Evolutionary conservation across 2,888 invertebrate species (phyloP), one percentile per base, ranked within the genome.

Genomic region (Stictocephala bisonia): DNA sequence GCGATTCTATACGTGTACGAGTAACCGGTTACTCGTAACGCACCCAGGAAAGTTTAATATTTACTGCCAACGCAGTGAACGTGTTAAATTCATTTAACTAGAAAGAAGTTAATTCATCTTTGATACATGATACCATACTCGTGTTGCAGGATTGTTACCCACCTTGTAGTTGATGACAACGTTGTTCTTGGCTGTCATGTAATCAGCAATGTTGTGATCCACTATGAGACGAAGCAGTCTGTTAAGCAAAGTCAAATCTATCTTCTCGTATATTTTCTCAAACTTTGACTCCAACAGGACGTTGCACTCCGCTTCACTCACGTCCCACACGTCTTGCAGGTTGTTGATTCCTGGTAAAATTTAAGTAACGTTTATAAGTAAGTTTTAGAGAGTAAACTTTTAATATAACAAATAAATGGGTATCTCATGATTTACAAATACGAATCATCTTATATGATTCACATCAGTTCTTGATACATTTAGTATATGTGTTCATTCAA

Each of bases 131-230:
- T 4, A 20, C 24, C n/a, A n/a, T n/a, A n/a, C n/a, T n/a, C n/a
- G n/a, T n/a, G n/a, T n/a, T n/a, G n/a, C n/a, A n/a, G n/a, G n/a
- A n/a, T n/a, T n/a, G n/a, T 3, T 22, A 75, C 79, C 74, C 80
- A 90, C 90, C 88, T 99, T 99, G 86, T 99, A 99, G 85, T 99
- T 99, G 78, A 99, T 99, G 70, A 98, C 96, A n/a, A 99, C 97
- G 86, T 99, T 99, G 85, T 99, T 99, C 85, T 99, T 99, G 1
- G 99, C 98, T 0, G 99, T 99, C 98, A 99, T 99, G 86, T 99
- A 99, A 89, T 99, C 99, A 79, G 99, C 99, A 82, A 99, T 99
- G 84, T 99, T 99, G 85, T 99, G 99, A 86, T 99, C 99, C 48
- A 99, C 99, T 80, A 99, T 99, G 70, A 99, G 86, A 80, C 99